Evolutionary conservation across 2,113 vertebrate species (phyloP), one percentile per base, ranked within the genome.

Genomic region (Platysteira castanea): DNA sequence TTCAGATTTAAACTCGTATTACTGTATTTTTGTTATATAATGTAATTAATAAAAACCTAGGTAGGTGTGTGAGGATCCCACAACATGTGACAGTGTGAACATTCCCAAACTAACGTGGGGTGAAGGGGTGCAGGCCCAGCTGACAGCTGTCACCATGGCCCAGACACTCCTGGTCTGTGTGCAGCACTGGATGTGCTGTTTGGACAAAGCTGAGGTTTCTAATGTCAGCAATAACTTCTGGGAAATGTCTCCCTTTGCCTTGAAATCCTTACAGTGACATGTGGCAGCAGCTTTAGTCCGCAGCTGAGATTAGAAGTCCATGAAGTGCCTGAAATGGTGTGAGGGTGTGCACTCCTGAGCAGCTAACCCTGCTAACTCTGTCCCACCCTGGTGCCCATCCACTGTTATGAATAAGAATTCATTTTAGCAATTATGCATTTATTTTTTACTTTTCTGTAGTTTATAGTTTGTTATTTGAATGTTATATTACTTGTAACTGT

Each of bases 271-370:
- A 27, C 20, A 30, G 68, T 50, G 92, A 82, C 81, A 79, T 82
- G 74, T 73, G 87, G 71, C 74, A 83, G 91, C 65, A 95, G 73
- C 89, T 89, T 37, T 30, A n/a, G 73, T 64, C 57, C 77, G 84
- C 93, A 92, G 65, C 91, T 95, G 93, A 84, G 84, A 76, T 78
- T 15, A 78, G 47, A 87, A 93, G 52, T 65, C 61, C 65, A 79
- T 87, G 84, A 91, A 92, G 80, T 65, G 73, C 53, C 82, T 67
- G 76, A 70, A 84, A 56, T 63, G 37, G 56, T 71, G 84, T 53
- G 71, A 84, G 59, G 67, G 57, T 4, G 11, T 24, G 76, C 64
- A 11, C 76, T 85, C n/a, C 75, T 65, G 84, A 37, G 70, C 44
- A 87, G 56, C 28, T 39, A 33, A 39, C 31, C 57, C 74, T 44